Evolutionary conservation across 2,113 vertebrate genomes (phyloP), one percentile per base, ranked within the genome.

Genomic region (Tringa solitaria): DNA sequence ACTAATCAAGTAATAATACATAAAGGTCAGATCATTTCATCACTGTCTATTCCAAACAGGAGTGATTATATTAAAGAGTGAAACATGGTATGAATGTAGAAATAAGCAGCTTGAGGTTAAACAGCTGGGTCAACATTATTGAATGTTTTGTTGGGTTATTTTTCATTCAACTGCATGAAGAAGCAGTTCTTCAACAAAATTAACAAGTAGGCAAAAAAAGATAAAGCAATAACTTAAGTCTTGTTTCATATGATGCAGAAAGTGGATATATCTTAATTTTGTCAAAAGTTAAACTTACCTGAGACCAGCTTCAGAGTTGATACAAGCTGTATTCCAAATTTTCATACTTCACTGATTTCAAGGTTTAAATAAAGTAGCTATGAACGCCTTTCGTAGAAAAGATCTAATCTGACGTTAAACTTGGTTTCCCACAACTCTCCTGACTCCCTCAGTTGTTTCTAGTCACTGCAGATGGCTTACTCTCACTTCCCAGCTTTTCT

Each of bases 11-110:
- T 68, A 89, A 63, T 76, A 92, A 82, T 96, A 83, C 39, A 45
- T 82, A 96, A 97, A 97, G 96, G 95, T 96, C 93, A 96, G 72
- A 87, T 96, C 43, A 95, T 85, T 98, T 96, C 61, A 89, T 98
- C 92, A 91, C 61, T 96, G 95, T 96, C 96, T 86, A 21, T 93
- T 97, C 77, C 77, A 73, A 95, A 91, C n/a, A 64, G 54, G 32
- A 87, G 79, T 92, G 96, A 96, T 95, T 90, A 75, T 68, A 92
- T 97, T 96, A 95, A 65, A 84, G 63, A 70, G n/a, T 77, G 82
- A 97, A 97, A 87, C 75, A 68, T 4, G 46, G 61, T 93, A 79
- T 83, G 45, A 84, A 83, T 88, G 22, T 79, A 84, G 68, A 90
- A 94, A 48, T 63, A 69, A 68, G 61, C 74, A 94, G 60, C 91